Base-by-base conservation (phyloP, 2,113 vertebrate genomes). In the Lophius piscatorius region DNA sequence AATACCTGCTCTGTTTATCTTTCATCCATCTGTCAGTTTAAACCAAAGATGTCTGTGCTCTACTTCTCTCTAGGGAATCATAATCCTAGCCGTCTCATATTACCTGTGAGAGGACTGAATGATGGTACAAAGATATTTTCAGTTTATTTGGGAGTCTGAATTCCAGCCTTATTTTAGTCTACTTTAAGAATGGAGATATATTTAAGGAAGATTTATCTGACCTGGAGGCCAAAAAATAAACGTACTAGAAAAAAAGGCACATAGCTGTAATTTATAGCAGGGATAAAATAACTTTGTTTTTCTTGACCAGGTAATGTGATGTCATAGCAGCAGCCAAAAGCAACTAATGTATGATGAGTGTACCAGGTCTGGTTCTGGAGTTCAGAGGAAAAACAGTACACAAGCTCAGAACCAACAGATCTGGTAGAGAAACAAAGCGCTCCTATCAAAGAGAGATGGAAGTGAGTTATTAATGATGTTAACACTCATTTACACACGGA, bases 211-310 rank as follows among this genome's bases (percentile, higher is more conserved):
- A 88, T 89, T 88, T 87, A 89, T 83, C 63, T 57, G 35, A 26
- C 72, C 59, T 20, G 34, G 44, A 31, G 78, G 26, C 65, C 63
- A 74, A 76, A 58, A 74, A 38, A 81, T 77, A 83, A 84, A 71
- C 71, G 36, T n/a, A n/a, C n/a, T n/a, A n/a, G n/a, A n/a, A 76
- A 88, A 90, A 78, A 68, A 84, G 68, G 85, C 86, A 78, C 78
- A 51, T 58, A 61, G 78, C 84, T 88, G 66, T 90, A 85, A 88
- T 91, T 91, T 91, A 91, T 85, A 83, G 74, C 81, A 59, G 63
- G 82, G 78, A 75, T 88, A 87, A 87, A 90, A 92, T 88, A 88
- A 85, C n/a, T n/a, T n/a, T n/a, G n/a, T n/a, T 87, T 74, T 75
- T 80, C 78, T 86, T 58, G 67, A 87, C 65, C 87, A 87, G 85